Evolutionary conservation across 2,113 vertebrate genomes (phyloP).

Genomic region (Aix galericulata): DNA sequence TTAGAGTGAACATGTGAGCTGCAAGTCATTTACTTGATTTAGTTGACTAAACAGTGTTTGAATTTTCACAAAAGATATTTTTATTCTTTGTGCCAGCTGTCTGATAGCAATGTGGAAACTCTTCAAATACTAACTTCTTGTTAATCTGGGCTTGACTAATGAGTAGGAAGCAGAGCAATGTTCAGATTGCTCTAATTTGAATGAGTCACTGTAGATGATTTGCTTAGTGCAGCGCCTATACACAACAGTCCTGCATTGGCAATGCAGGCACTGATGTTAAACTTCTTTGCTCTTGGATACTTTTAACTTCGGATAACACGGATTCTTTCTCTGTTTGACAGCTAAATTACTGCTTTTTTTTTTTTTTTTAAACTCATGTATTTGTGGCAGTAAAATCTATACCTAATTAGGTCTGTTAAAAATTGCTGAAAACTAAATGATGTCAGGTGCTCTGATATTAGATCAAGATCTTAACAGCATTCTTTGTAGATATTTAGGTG

Average conservation of each 20-base stretch:
- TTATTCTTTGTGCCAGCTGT: constrained; percentile 9
- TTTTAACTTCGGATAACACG: neutral
- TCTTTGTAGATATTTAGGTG: neutral
- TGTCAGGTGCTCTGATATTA: neutral
- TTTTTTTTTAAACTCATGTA: rapidly evolving
- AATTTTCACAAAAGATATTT: constrained; percentile 13
- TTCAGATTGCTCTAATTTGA: constrained; percentile 32
- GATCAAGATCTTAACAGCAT: neutral
- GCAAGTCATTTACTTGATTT: constrained; percentile 35
- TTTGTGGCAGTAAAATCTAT: neutral
- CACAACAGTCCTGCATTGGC: neutral
- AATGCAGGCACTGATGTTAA: neutral
- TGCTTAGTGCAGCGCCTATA: neutral
- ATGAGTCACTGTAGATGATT: constrained; percentile 6
- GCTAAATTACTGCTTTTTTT: neutral
- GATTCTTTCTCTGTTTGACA: neutral
- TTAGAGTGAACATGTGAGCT: neutral
- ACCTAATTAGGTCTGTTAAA: neutral
- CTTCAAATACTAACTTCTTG: constrained; percentile 32
- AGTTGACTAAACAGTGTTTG: constrained; percentile 38
- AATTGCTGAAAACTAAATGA: neutral
- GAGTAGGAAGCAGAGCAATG: constrained; percentile 28
- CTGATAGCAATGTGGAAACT: constrained; percentile 33
- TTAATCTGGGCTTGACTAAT: constrained; percentile 19
- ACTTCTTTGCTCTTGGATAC: neutral